phyloP scores from a whole-genome alignment of 1,140 invertebrate genomes.

The Zaprionus camerounensis region DNA sequence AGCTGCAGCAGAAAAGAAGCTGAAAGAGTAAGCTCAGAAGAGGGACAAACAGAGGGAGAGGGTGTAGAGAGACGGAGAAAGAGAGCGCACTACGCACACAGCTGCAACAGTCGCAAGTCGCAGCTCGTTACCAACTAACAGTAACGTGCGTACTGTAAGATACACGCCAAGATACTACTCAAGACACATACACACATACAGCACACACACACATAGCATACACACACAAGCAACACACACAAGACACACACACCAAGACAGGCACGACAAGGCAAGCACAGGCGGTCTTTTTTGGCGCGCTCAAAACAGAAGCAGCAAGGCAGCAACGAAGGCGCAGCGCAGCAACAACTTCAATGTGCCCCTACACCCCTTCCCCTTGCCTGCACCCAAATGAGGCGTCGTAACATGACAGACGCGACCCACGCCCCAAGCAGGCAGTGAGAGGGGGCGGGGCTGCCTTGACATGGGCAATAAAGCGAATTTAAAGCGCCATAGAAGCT shows the following conservation, averaged over 20 bases:
- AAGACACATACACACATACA: constrained; percentile 32
- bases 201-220: constrained; percentile 27
- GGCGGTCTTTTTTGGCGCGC: constrained; percentile 69
- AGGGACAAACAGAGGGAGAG: constrained; percentile 5
- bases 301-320: constrained; percentile 73
- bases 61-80: background rate
- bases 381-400: constrained; percentile 33
- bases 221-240: constrained; percentile 11
- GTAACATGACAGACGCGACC: constrained; percentile 50
- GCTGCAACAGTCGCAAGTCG: background rate
- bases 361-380: background rate
- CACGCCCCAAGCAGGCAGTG: constrained; percentile 14
- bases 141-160: constrained; percentile 75
- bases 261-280: constrained; percentile 24
- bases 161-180: constrained; percentile 33
- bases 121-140: constrained; percentile 64
- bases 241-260: constrained; percentile 4
- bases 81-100: background rate
- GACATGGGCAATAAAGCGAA: constrained; percentile 75
- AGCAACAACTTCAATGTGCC: constrained; percentile 15
- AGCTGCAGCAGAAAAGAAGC: constrained; percentile 53
- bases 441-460: constrained; percentile 42
- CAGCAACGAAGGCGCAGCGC: constrained; percentile 45
- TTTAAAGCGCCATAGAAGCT: constrained; percentile 69
- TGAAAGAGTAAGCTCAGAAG: constrained; percentile 7